Evolutionary conservation across 1,140 invertebrate genomes (phyloP), one percentile per base, ranked within the genome.

Genomic region (Ectropis grisescens): DNA sequence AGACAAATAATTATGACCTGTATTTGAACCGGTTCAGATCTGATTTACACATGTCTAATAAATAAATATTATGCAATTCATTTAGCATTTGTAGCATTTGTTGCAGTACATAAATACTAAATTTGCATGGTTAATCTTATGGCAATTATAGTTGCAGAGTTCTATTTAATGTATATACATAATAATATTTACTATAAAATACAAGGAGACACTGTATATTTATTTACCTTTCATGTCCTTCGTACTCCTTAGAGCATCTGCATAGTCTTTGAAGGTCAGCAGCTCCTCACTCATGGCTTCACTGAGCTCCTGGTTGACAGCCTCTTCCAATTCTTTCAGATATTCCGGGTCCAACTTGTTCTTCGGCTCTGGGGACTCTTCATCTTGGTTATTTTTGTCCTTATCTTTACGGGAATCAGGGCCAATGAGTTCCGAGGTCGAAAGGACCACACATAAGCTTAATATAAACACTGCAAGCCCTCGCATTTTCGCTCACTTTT

Each of bases 201-300:
- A 24, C n/a, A 29, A 2, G 1, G 23, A 32, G 40, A 19, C 25
- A 19, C 16, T n/a, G 27, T 44, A 65, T 65, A 62, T 59, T 67
- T 67, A 30, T 13, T 67, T 51, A 6, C 54, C 52, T 45, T 69
- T 59, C 11, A 34, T 37, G 4, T 43, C 45, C 24, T 46, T 41
- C 5, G 35, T 41, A 16, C 58, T 58, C 10, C 43, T 55, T 1
- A 70, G 40, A 11, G 48, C 57, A 29, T 71, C 57, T 9, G 62
- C 51, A 41, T 60, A 61, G 25, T 70, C 58, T 31, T 70, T 48
- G 3, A 66, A 40, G 2, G 45, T 49, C 13, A 54, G 35, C 10
- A 68, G 57, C 35, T 71, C 57, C 31, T 67, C 66, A 9, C 54
- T 59, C 14, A 72, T 43, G 24, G 59, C 59, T 2, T 66, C 58